Percentiles rank a stretch among this genome's conserved stretches.
Conservation (phyloP, 2,797 vertebrate species). For the Pipistrellus pygmaeus region DNA sequence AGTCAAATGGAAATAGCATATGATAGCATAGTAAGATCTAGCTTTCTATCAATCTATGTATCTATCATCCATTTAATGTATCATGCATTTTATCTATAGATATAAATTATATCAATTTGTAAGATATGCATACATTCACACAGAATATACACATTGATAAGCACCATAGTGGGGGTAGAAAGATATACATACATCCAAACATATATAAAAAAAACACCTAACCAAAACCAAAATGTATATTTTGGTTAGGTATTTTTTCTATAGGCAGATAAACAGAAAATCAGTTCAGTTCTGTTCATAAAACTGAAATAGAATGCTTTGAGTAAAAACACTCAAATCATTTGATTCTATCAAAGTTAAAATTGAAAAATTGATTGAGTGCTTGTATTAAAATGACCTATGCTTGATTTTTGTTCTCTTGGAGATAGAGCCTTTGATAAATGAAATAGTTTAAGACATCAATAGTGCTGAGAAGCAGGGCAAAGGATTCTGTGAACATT, state of each 20-base stretch:
- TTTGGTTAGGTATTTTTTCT: slow-evolving; percentile 13
- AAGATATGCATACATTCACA: neutral
- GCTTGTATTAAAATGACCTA: slow-evolving; percentile 46
- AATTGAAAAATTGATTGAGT: slow-evolving; percentile 53
- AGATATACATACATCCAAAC: neutral
- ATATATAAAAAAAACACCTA: neutral
- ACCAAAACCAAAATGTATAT: no score
- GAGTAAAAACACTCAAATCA: neutral
- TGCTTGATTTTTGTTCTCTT: slow-evolving; percentile 38
- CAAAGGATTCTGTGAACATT: slow-evolving; percentile 44
- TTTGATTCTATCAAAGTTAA: slow-evolving; percentile 30
- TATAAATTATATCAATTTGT: neutral
- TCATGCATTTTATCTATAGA: neutral
- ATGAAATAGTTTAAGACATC: slow-evolving; percentile 30
- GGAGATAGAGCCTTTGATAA: slow-evolving; percentile 19
- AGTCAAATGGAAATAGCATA: neutral
- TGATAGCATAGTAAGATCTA: neutral
- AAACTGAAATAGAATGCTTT: neutral
- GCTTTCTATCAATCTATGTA: neutral
- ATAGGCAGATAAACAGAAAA: neutral
- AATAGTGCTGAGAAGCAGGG: slow-evolving; percentile 37
- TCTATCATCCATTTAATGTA: neutral
- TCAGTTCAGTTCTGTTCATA: neutral
- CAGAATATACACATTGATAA: neutral
- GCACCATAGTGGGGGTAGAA: neutral